phyloP scores from a whole-genome alignment of 2,888 invertebrate genomes.

The Drosophila quinaria region DNA sequence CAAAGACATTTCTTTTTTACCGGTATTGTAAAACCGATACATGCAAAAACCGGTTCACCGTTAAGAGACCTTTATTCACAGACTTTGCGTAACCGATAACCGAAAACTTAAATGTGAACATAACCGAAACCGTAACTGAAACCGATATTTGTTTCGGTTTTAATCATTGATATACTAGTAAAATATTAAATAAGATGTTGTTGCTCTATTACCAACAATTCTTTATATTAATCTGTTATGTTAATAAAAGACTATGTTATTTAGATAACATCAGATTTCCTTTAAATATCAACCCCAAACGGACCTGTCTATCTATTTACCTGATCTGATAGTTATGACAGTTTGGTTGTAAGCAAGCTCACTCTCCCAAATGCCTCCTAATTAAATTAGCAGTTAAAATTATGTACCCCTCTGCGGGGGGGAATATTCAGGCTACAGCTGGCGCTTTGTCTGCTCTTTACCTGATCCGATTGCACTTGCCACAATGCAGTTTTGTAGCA shows the following conservation, averaged over 20 bases:
- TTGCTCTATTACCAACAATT: too few relatives aligned
- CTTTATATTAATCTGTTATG: neutral
- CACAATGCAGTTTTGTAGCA: slow-evolving; percentile 26
- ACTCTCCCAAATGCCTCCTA: slow-evolving; percentile 43
- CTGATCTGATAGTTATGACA: slow-evolving; percentile 67
- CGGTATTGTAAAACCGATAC: too few relatives aligned
- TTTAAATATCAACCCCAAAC: slow-evolving; percentile 11
- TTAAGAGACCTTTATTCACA: too few relatives aligned
- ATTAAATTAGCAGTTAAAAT: slow-evolving; percentile 68
- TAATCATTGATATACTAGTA: too few relatives aligned
- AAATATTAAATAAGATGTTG: too few relatives aligned
- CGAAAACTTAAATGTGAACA: too few relatives aligned
- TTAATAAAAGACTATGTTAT: neutral
- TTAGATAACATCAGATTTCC: neutral
- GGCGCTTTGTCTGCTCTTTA: slow-evolving; percentile 23
- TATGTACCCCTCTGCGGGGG: slow-evolving; percentile 21
- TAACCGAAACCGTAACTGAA: too few relatives aligned
- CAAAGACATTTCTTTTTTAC: too few relatives aligned
- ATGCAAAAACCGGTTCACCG: too few relatives aligned
- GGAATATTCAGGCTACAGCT: slow-evolving; percentile 22
- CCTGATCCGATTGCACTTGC: slow-evolving; percentile 34
- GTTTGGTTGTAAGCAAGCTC: slow-evolving; percentile 36
- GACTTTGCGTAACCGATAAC: too few relatives aligned
- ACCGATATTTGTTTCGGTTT: too few relatives aligned
- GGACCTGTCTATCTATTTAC: slow-evolving; percentile 51